phyloP scores from a whole-genome alignment of 2,797 vertebrate species.

The Nyctalus aviator region DNA sequence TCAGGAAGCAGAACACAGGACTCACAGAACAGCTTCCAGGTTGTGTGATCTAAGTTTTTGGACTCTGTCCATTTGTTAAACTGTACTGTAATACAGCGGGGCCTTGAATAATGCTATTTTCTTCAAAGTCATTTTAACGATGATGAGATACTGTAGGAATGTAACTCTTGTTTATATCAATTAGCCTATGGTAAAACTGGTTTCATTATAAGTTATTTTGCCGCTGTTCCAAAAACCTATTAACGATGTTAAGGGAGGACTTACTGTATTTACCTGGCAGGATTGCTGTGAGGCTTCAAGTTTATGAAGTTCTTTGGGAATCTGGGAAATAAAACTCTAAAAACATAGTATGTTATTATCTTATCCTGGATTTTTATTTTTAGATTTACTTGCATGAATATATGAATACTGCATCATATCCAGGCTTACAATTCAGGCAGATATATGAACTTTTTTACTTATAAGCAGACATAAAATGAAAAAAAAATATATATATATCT shows the following conservation, averaged over 20 bases:
- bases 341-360: constrained; percentile 54
- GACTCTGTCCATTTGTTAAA: constrained; percentile 55
- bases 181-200: background rate
- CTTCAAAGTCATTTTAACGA: background rate
- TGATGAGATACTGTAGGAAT: background rate
- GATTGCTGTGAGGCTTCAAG: constrained; percentile 57
- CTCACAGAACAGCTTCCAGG: background rate
- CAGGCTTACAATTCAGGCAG: background rate
- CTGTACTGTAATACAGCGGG: background rate
- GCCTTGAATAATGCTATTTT: background rate
- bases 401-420: background rate
- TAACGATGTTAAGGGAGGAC: background rate
- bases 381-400: background rate
- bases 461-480: background rate
- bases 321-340: constrained; percentile 51
- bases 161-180: background rate
- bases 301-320: constrained; percentile 48
- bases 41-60: background rate
- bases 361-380: constrained; percentile 22
- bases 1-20: background rate
- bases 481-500: background rate
- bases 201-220: background rate
- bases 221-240: background rate
- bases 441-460: background rate
- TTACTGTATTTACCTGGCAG: constrained; percentile 46